Percentiles rank a stretch among this genome's conserved stretches.
Evolutionary conservation across 2,797 vertebrate genomes (phyloP).

Genomic region (Antrozous pallidus): DNA sequence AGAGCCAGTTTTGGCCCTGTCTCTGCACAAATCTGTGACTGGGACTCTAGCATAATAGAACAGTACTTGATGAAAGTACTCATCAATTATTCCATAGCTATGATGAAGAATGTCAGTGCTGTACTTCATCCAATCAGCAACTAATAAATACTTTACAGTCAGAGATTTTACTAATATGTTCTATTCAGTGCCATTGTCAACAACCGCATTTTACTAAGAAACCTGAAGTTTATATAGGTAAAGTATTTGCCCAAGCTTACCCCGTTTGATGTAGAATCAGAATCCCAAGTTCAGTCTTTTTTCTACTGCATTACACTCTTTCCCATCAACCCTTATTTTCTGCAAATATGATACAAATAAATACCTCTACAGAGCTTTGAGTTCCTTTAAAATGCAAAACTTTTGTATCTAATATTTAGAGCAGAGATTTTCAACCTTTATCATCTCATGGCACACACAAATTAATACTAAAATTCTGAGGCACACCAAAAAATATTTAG

Average conservation of each 20-base stretch:
- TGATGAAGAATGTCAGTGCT: neutral
- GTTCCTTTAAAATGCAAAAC: neutral
- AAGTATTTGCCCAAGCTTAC: neutral
- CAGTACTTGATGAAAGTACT: neutral
- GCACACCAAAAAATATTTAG: neutral
- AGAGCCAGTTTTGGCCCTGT: too few species aligned
- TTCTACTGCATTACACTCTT: neutral
- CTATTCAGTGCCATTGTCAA: neutral
- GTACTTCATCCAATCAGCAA: neutral
- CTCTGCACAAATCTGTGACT: too few species aligned
- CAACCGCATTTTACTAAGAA: neutral
- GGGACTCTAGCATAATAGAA: neutral
- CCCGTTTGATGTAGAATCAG: neutral
- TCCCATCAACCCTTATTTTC: neutral
- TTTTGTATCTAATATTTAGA: neutral
- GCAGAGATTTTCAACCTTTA: neutral
- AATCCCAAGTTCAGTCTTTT: neutral
- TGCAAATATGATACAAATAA: neutral
- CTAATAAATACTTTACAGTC: neutral
- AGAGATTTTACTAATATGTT: neutral
- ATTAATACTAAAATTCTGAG: neutral
- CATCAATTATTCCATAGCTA: neutral
- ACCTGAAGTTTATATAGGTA: neutral
- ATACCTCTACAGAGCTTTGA: neutral
- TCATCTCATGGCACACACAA: neutral